phyloP scores from a whole-genome alignment of 2,888 invertebrate genomes.

The Ectropis crepuscularia region DNA sequence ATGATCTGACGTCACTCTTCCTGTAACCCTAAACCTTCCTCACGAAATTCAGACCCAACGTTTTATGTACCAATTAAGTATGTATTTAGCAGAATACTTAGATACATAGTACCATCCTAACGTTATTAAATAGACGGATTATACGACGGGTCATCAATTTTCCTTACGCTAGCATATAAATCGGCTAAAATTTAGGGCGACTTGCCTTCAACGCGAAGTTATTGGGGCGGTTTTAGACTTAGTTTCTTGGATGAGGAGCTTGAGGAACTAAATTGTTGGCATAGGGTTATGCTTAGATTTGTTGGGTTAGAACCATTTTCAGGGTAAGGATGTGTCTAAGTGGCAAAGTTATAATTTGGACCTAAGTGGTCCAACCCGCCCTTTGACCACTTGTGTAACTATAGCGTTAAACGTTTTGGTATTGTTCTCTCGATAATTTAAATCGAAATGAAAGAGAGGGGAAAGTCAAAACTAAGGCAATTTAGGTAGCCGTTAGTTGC shows the following conservation, averaged over 20 bases:
- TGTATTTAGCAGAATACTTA: slow-evolving; percentile 14
- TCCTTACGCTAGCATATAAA: slow-evolving; percentile 28
- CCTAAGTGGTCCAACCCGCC: too few species aligned
- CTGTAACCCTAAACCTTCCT: slow-evolving; percentile 6
- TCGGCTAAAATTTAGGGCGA: slow-evolving; percentile 28
- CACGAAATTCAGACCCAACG: slow-evolving; percentile 1
- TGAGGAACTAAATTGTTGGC: neutral
- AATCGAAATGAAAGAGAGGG: too few species aligned
- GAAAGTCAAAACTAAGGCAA: too few species aligned
- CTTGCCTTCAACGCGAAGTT: slow-evolving; percentile 15
- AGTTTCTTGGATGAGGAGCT: slow-evolving; percentile 12
- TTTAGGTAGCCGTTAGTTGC: too few species aligned
- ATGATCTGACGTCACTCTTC: neutral
- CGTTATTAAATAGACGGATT: slow-evolving; percentile 33
- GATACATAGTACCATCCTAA: slow-evolving; percentile 20
- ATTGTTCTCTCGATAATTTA: too few species aligned
- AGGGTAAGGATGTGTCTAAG: neutral
- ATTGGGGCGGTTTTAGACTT: slow-evolving; percentile 15
- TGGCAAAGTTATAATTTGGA: too few species aligned
- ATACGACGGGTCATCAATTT: slow-evolving; percentile 33
- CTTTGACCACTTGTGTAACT: too few species aligned
- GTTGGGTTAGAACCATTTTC: neutral
- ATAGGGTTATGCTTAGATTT: neutral
- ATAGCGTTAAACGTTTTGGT: too few species aligned
- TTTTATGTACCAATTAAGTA: slow-evolving; percentile 10